Evolutionary conservation across 2,797 vertebrate species (phyloP).

Genomic region (Danio jaintianensis): DNA sequence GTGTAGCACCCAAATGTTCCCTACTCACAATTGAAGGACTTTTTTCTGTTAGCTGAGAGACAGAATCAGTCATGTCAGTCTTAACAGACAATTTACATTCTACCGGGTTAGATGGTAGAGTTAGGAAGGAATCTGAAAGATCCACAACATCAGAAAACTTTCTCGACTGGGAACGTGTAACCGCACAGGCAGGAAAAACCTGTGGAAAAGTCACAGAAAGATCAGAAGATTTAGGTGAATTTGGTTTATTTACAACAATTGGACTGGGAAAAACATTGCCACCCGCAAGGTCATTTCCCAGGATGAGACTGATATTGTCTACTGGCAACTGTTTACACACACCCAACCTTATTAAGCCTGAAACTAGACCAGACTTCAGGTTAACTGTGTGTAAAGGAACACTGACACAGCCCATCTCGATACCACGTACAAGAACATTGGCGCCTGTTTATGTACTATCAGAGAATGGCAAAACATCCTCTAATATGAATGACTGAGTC

Average conservation of each 20-base stretch:
- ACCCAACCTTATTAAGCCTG: not conserved
- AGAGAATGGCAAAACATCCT: not conserved
- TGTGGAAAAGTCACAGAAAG: too few relatives aligned
- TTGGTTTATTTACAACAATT: not conserved
- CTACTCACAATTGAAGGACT: too few relatives aligned
- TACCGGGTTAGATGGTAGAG: too few relatives aligned
- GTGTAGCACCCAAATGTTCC: too few relatives aligned
- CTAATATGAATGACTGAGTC: not conserved
- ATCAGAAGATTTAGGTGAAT: too few relatives aligned
- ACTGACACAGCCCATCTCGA: not conserved
- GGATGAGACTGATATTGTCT: not conserved
- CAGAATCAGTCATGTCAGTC: too few relatives aligned
- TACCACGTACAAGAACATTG: not conserved
- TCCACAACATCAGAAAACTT: too few relatives aligned
- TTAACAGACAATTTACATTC: too few relatives aligned
- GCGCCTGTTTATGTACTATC: not conserved
- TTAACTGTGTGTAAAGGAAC: not conserved
- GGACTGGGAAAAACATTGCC: not conserved
- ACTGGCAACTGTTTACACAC: not conserved
- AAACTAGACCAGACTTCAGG: not conserved
- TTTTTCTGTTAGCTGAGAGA: too few relatives aligned
- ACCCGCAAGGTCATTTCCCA: not conserved
- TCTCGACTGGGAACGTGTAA: too few relatives aligned
- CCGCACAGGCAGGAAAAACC: too few relatives aligned
- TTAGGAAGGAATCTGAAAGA: too few relatives aligned